Evolutionary conservation across 1,140 invertebrate species (phyloP).

Genomic region (Geopemphigus sp.): DNA sequence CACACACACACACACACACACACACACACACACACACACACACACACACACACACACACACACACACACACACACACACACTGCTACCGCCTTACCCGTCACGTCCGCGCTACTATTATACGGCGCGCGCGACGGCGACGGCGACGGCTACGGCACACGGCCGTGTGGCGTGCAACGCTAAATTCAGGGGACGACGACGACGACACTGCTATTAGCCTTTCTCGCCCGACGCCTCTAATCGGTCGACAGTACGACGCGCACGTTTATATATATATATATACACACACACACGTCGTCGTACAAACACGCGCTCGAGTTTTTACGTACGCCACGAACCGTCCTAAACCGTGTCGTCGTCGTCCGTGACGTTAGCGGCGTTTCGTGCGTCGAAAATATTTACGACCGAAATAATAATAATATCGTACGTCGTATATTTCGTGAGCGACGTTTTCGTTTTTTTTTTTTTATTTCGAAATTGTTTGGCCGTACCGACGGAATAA

Average conservation of each 20-base stretch:
- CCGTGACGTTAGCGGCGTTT: neutral
- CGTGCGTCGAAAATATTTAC: neutral
- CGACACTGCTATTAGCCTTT: conserved; percentile 20
- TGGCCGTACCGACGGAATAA: neutral
- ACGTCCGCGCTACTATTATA: neutral
- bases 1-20: conserved; percentile 1
- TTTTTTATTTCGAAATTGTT: neutral
- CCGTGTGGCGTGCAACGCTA: neutral
- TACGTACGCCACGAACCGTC: too few species aligned
- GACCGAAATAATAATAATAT: neutral
- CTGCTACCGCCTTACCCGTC: neutral
- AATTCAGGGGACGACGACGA: conserved; percentile 20
- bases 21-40: neutral
- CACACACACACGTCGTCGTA: neutral
- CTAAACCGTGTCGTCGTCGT: neutral
- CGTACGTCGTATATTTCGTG: conserved; percentile 16
- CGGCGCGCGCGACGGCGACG: conserved; percentile 7
- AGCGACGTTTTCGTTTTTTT: neutral
- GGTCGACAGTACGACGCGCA: neutral
- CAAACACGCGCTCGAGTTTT: too few species aligned
- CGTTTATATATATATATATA: neutral
- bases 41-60: conserved; percentile 15
- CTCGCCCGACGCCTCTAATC: conserved; percentile 9
- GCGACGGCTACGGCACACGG: neutral
- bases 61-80: neutral